Conservation (phyloP, 2,113 vertebrate genomes). For the Platysteira castanea region DNA sequence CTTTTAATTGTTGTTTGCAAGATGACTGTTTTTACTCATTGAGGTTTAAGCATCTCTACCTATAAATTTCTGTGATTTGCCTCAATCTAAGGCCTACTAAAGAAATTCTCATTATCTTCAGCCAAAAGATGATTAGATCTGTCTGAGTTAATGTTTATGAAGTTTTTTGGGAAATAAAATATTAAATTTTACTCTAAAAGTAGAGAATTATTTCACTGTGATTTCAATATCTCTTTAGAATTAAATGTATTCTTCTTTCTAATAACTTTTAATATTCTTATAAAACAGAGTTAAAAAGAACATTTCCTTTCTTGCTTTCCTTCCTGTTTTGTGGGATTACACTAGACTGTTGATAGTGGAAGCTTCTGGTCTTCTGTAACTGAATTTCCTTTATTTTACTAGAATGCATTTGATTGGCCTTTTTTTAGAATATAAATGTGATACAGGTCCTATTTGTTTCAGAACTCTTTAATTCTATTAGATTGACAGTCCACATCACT, state of each 20-base stretch:
- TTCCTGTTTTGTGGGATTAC: background rate
- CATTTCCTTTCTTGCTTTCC: conserved; percentile 2
- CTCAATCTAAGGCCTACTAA: background rate
- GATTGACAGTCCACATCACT: background rate
- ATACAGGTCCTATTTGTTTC: background rate
- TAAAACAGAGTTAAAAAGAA: background rate
- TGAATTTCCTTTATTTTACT: conserved; percentile 15
- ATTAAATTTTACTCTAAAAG: background rate
- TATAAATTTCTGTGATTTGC: background rate
- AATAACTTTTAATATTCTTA: background rate
- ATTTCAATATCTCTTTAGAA: background rate
- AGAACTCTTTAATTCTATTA: background rate
- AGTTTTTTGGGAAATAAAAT: background rate
- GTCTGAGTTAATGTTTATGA: background rate
- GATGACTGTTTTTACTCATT: background rate
- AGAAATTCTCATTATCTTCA: background rate
- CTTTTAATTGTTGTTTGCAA: background rate
- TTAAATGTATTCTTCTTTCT: background rate
- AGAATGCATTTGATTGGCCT: background rate
- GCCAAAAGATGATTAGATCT: background rate
- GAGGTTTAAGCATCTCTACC: background rate
- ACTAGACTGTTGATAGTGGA: background rate
- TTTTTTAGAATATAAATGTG: background rate
- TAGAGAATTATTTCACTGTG: background rate
- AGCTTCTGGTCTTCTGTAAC: background rate